Evolutionary conservation across 1,140 invertebrate genomes (phyloP).

Genomic region (Aphidius gifuensis): DNA sequence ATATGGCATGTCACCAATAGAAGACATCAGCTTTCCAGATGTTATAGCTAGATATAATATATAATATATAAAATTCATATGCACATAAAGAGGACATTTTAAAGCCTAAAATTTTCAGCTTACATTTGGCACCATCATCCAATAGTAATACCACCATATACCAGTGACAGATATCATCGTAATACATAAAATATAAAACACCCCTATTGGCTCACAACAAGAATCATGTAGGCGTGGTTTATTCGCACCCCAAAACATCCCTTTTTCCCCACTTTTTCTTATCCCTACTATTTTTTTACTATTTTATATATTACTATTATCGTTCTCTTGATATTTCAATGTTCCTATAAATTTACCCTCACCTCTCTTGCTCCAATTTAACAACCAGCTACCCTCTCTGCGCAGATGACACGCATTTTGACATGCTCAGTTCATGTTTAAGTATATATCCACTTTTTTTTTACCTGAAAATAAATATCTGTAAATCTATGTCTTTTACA

Average conservation of each 20-base stretch:
- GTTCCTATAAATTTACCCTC: too few relatives aligned
- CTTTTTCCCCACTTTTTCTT: constrained; percentile 2
- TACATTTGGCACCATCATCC: constrained; percentile 31
- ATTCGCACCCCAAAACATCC: constrained; percentile 8
- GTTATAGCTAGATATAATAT: neutral
- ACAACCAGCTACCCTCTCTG: too few relatives aligned
- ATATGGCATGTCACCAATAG: neutral
- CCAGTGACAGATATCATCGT: constrained; percentile 38
- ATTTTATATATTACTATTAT: neutral
- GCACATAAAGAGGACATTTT: constrained; percentile 31
- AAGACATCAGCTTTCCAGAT: neutral
- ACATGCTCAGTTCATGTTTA: too few relatives aligned
- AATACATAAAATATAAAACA: constrained; percentile 28
- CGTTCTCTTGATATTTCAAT: too few relatives aligned
- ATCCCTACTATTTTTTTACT: neutral
- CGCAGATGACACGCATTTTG: too few relatives aligned
- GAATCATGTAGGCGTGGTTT: constrained; percentile 42
- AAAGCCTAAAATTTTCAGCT: constrained; percentile 44
- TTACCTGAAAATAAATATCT: too few relatives aligned
- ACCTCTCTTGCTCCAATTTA: too few relatives aligned
- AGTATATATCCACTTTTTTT: too few relatives aligned
- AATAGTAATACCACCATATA: constrained; percentile 26
- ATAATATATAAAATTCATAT: constrained; percentile 11
- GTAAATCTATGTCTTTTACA: too few relatives aligned
- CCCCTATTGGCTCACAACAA: constrained; percentile 36